Percentiles rank a stretch among this genome's conserved stretches.
These are phyloP conservation scores for Rhabdomys dilectus DNA, from an alignment of 2,113 vertebrate genomes.

Conservation along the genomic window DNA sequence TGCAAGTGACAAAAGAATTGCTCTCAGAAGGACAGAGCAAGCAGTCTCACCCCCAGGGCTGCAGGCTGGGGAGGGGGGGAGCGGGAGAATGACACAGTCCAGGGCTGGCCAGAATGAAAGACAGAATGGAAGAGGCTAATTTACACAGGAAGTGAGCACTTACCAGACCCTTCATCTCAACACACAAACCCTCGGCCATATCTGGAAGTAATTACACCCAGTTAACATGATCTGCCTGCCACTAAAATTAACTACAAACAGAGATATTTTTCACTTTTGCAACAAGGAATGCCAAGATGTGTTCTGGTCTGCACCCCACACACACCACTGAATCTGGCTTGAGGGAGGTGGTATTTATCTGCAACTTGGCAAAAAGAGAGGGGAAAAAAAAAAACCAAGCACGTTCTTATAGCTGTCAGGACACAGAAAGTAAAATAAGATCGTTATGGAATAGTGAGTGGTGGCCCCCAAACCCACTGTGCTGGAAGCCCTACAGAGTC, in stretches of 20 bases:
- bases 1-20: slow-evolving; percentile 63
- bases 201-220: slow-evolving; percentile 97
- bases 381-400: not conserved
- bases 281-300: slow-evolving; percentile 87
- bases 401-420: slow-evolving; percentile 86
- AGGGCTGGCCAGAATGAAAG: slow-evolving; percentile 88
- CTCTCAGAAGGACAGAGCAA: slow-evolving; percentile 38
- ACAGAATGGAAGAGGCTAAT: slow-evolving; percentile 93
- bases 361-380: slow-evolving; percentile 87
- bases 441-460: slow-evolving; percentile 72
- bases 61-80: slow-evolving; percentile 39
- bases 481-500: not conserved
- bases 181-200: slow-evolving; percentile 92
- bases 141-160: slow-evolving; percentile 97
- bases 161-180: slow-evolving; percentile 93
- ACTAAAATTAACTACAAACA: slow-evolving; percentile 95
- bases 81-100: slow-evolving; percentile 90
- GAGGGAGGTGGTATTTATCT: slow-evolving; percentile 92
- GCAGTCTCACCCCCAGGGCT: slow-evolving; percentile 49
- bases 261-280: slow-evolving; percentile 93
- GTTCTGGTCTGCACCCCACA: slow-evolving; percentile 57
- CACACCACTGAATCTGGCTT: slow-evolving; percentile 74
- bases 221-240: slow-evolving; percentile 97
- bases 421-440: slow-evolving; percentile 80
- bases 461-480: slow-evolving; percentile 64